Percentiles rank a stretch among this genome's conserved stretches.
These are phyloP conservation scores for Motacilla alba DNA, from an alignment of 2,113 vertebrate species.

Conservation along the genomic window DNA sequence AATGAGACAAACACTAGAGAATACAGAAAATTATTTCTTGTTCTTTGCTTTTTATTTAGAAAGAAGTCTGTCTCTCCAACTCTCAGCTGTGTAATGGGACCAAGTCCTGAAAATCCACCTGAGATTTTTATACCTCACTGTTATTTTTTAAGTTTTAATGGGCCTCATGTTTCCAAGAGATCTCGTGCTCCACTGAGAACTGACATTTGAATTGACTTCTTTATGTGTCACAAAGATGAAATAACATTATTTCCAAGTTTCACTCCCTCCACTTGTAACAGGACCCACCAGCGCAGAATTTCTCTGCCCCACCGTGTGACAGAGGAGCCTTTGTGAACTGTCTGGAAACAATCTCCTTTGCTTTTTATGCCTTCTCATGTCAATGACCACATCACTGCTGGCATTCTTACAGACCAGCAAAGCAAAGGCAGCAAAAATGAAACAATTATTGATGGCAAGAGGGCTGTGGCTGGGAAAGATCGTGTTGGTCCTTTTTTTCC, in stretches of 20 bases:
- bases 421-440: not conserved
- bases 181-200: not conserved
- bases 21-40: not conserved
- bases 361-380: not conserved
- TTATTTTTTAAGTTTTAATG: not conserved
- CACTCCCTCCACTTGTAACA: conserved; percentile 10
- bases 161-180: not conserved
- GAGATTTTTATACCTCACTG: not conserved
- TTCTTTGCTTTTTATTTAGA: not conserved
- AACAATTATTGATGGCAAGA: not conserved
- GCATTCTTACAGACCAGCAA: not conserved
- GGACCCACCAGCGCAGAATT: not conserved
- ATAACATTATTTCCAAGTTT: conserved; percentile 31
- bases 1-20: not conserved
- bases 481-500: not conserved
- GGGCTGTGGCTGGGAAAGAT: not conserved
- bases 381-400: not conserved
- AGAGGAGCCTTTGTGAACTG: not conserved
- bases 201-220: conserved; percentile 19
- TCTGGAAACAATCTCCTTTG: not conserved
- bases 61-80: not conserved
- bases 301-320: not conserved
- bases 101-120: not conserved
- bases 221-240: conserved; percentile 38
- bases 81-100: not conserved